Evolutionary conservation across 2,888 invertebrate species (phyloP), one percentile per base, ranked within the genome.

Genomic region (Carcina quercana): DNA sequence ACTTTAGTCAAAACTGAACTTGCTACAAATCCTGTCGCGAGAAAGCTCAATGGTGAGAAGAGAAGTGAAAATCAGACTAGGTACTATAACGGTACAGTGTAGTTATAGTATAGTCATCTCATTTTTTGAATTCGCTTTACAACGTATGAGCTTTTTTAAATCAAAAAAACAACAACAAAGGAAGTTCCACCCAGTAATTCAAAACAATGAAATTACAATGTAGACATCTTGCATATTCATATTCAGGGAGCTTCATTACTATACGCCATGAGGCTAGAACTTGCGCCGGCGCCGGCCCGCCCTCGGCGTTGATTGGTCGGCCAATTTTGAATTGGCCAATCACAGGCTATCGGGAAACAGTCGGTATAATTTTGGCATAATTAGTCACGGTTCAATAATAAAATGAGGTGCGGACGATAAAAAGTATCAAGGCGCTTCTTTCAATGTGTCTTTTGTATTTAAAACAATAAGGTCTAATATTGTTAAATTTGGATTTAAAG

Each of bases 291-390:
- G 79, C 54, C 42, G 73, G 47, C 57, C 69, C 82, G 80, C 80
- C 80, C 76, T 61, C 60, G 42, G 14, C 59, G 58, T 50, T 56
- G 53, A 82, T 83, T 83, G 82, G 83, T 39, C 53, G 50, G 50
- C 61, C 67, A 65, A 62, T 67, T 70, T 67, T 47, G 57, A 61
- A 62, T 58, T 59, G 52, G 53, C 80, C 80, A 82, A 82, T 80
- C 50, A 51, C 58, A 42, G 40, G 50, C 42, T 45, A 52, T 56
- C 63, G 56, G 61, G 53, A 64, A 65, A 59, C 47, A 52, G 41
- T 43, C 47, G 47, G 72, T 73, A 68, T 78, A 76, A 76, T 76
- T 82, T 80, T 72, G 78, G 78, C 75, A 76, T 76, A 80, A 82
- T 82, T 80, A 80, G 80, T 79, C 80, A 80, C 74, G 78, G 73